Evolutionary conservation across 2,888 invertebrate species (phyloP).

Genomic region (Pyralis farinalis): DNA sequence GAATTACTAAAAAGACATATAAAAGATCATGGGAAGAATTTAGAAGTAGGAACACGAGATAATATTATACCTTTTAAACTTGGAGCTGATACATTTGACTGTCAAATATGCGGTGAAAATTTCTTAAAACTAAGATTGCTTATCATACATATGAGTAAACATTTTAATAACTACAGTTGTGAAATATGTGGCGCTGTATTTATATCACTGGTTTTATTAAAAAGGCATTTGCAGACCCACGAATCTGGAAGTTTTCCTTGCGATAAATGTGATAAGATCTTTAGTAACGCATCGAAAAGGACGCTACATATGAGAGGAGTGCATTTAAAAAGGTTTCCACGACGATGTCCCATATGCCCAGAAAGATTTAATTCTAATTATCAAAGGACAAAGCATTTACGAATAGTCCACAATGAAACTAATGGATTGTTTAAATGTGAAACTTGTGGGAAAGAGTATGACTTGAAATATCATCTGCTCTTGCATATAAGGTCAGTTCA

Average conservation of each 20-base stretch:
- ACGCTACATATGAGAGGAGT: conserved; percentile 49
- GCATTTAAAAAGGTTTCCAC: conserved; percentile 46
- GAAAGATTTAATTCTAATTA: conserved; percentile 61
- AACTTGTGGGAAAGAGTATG: conserved; percentile 54
- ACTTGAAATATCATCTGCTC: conserved; percentile 53
- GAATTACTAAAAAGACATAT: conserved; percentile 47
- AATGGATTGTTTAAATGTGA: conserved; percentile 47
- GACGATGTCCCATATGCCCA: conserved; percentile 58
- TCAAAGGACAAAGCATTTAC: conserved; percentile 55
- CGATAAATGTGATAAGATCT: conserved; percentile 57
- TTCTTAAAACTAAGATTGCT: conserved; percentile 49
- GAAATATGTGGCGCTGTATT: conserved; percentile 60
- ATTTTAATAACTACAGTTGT: conserved; percentile 62
- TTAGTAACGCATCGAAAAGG: conserved; percentile 49
- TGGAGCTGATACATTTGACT: conserved; percentile 41
- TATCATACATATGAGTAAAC: conserved; percentile 63
- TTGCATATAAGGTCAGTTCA: conserved; percentile 59
- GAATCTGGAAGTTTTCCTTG: conserved; percentile 54
- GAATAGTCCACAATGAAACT: conserved; percentile 50
- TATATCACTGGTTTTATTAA: conserved; percentile 43
- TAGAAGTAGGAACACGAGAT: conserved; percentile 42
- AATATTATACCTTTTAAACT: conserved; percentile 62
- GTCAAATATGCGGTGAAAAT: conserved; percentile 51
- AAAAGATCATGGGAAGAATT: conserved; percentile 41
- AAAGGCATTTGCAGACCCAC: conserved; percentile 50